phyloP scores from a whole-genome alignment of 2,888 invertebrate genomes.

The Panzeria rudis region DNA sequence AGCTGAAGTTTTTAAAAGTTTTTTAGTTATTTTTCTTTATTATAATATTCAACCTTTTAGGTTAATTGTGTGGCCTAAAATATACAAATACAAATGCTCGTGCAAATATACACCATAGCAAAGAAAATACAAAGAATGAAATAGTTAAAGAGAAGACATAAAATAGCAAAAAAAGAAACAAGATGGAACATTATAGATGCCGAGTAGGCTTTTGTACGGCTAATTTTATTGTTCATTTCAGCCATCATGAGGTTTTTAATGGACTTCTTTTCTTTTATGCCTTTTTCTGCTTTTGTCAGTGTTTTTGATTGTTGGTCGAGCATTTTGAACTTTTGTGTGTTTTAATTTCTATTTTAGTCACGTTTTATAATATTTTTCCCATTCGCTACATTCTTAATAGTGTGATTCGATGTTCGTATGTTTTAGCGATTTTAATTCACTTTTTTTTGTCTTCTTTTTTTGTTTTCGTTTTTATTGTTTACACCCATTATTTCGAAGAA shows the following conservation, averaged over 20 bases:
- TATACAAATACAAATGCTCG: neutral
- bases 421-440: slow-evolving; percentile 53
- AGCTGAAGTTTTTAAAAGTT: slow-evolving; percentile 42
- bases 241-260: slow-evolving; percentile 71
- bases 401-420: slow-evolving; percentile 37
- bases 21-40: slow-evolving; percentile 49
- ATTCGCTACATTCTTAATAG: slow-evolving; percentile 30
- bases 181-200: slow-evolving; percentile 43
- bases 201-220: slow-evolving; percentile 62
- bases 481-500: slow-evolving; percentile 24
- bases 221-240: slow-evolving; percentile 71
- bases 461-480: slow-evolving; percentile 36
- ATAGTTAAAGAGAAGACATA: neutral
- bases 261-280: slow-evolving; percentile 54
- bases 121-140: neutral
- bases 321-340: slow-evolving; percentile 14
- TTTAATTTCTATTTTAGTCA: slow-evolving; percentile 63
- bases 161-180: slow-evolving; percentile 4
- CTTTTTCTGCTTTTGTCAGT: slow-evolving; percentile 1
- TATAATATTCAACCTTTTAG: slow-evolving; percentile 59
- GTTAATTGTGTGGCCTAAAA: slow-evolving; percentile 70
- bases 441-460: slow-evolving; percentile 8
- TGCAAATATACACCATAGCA: neutral
- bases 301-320: neutral
- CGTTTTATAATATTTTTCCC: slow-evolving; percentile 61